Conservation (phyloP, 2,113 vertebrate species). For the Psettodes erumei region DNA sequence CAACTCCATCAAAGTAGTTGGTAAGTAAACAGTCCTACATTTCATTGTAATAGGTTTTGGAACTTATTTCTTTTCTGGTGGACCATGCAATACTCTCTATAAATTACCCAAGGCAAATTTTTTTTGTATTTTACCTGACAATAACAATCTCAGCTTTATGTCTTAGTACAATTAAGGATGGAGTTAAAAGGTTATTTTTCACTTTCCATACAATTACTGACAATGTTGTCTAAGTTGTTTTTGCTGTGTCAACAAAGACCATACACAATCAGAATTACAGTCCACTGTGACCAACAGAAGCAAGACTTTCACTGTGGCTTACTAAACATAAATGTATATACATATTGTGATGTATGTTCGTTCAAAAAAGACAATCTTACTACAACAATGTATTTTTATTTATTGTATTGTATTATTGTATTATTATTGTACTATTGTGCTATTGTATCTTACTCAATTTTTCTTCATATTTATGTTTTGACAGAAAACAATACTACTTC, state of each 20-base stretch:
- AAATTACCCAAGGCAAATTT: neutral
- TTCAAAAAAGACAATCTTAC: neutral
- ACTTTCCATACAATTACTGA: neutral
- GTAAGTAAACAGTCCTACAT: constrained; percentile 19
- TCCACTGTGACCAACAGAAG: neutral
- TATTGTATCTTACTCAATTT: too few species aligned
- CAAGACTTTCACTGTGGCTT: neutral
- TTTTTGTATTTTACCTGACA: neutral
- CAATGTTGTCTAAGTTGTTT: neutral
- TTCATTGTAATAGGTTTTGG: neutral
- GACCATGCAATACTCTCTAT: neutral
- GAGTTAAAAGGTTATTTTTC: neutral
- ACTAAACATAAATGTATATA: neutral
- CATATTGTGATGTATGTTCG: neutral
- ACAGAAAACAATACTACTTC: neutral
- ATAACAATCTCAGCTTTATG: neutral
- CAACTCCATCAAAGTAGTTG: neutral
- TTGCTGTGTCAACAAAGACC: too few species aligned
- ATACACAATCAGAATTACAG: neutral
- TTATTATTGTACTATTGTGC: too few species aligned
- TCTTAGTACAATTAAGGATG: neutral
- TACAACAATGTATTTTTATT: neutral
- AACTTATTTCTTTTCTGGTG: neutral
- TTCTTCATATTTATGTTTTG: neutral
- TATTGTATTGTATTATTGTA: too few species aligned